Base-by-base conservation (phyloP, 2,888 invertebrate genomes). In the Entomobrya proxima region DNA sequence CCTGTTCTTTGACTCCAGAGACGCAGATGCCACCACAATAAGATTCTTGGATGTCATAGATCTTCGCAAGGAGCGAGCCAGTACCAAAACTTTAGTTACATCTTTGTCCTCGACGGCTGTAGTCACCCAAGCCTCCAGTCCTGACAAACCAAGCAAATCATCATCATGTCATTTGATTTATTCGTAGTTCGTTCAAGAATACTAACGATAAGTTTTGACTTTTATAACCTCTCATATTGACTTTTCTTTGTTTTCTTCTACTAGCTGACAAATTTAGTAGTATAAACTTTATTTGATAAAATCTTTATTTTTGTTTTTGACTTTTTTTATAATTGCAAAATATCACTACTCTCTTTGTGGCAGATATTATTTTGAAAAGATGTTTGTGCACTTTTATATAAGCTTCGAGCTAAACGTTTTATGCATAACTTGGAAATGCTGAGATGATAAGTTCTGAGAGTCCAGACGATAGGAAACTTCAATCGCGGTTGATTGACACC, bases 101-200 rank as follows among this genome's bases (percentile, higher is more conserved):
- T 81, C 74, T 15, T 58, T 32, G 6, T 76, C 76, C 0, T 72
- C 77, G 18, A 77, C 55, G 3, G 37, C 77, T 3, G 72, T 27
- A 1, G 84, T 84, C 27, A 84, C 84, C 84, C 84, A 84, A 21
- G 77, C 77, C 6, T 84, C 84, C 30, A 84, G n/a, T 1, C 78
- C 78, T 80, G 11, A 32, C 18, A 69, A 21, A 11, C 37, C 0
- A 76, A n/a, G n/a, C n/a, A n/a, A n/a, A n/a, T n/a, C n/a, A n/a
- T n/a, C n/a, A 15, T 11, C 9, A 15, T 61, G 13, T 15, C 27
- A 27, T n/a, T 58, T 58, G 24, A 58, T 58, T 24, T 21, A 9
- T 61, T 40, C 44, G 15, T 15, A 40, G 44, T 40, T 15, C 44
- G 7, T 40, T 40, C 9, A n/a, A n/a, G n/a, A n/a, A n/a, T n/a